Evolutionary conservation across 1,140 invertebrate genomes (phyloP).

Genomic region (Penaeus indicus): DNA sequence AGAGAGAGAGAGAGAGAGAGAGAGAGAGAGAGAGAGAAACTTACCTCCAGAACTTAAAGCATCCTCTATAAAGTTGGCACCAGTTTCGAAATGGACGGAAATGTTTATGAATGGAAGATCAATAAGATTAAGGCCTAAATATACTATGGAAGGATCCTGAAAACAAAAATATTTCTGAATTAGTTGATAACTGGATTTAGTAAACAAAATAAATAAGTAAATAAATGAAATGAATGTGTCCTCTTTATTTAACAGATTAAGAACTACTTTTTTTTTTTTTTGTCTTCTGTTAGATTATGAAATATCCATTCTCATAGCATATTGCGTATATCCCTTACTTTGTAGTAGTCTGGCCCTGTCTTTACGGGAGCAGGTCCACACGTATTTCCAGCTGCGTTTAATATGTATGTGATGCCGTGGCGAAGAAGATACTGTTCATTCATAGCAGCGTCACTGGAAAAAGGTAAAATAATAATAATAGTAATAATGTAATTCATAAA

Average conservation of each 20-base stretch:
- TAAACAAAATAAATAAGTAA: too few relatives aligned
- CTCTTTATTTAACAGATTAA: too few relatives aligned
- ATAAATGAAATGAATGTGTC: too few relatives aligned
- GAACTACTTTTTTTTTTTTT: too few relatives aligned
- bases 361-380: constrained; percentile 62
- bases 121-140: constrained; percentile 69
- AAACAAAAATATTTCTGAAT: constrained; percentile 19
- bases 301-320: too few relatives aligned
- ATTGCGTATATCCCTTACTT: constrained; percentile 5
- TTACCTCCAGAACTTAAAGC: constrained; percentile 80
- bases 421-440: constrained; percentile 80
- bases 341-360: constrained; percentile 62
- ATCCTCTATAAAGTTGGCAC: constrained; percentile 84
- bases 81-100: constrained; percentile 82
- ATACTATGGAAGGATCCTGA: constrained; percentile 57
- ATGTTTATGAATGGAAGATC: constrained; percentile 84
- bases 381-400: constrained; percentile 82
- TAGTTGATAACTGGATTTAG: too few relatives aligned
- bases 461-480: constrained; percentile 11
- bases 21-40: constrained; percentile 53
- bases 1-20: not conserved
- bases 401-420: constrained; percentile 87
- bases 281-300: too few relatives aligned
- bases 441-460: constrained; percentile 80
- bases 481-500: too few relatives aligned